phyloP scores from a whole-genome alignment of 2,797 vertebrate genomes.

The Podargus strigoides region DNA sequence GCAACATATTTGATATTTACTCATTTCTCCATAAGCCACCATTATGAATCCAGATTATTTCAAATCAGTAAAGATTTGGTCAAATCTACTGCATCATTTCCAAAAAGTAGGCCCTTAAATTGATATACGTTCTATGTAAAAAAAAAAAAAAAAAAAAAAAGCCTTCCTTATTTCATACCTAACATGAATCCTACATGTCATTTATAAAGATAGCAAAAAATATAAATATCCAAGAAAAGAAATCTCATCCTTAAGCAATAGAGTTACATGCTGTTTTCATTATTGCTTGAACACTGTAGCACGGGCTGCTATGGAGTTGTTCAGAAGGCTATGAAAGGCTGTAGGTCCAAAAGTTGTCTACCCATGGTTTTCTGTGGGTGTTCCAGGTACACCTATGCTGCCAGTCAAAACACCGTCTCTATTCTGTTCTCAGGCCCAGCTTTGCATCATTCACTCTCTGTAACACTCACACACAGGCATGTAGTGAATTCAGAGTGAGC shows the following conservation, averaged over 20 bases:
- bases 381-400: not conserved
- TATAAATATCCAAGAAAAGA: not conserved
- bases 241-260: not conserved
- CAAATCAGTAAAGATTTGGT: not conserved
- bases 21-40: not conserved
- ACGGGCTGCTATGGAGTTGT: not conserved
- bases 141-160: not conserved
- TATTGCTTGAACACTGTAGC: not conserved
- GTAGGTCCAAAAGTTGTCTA: not conserved
- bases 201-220: not conserved
- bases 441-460: not conserved
- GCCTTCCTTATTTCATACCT: not conserved
- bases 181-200: not conserved
- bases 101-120: not conserved
- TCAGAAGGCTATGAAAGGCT: not conserved
- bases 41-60: not conserved
- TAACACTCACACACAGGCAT: not conserved
- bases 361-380: not conserved
- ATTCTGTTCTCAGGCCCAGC: not conserved
- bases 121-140: not conserved
- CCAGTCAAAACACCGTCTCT: not conserved
- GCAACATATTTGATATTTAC: not conserved
- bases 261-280: not conserved
- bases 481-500: not conserved
- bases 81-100: not conserved